Percentiles rank a stretch among this genome's conserved stretches.
These are phyloP conservation scores for Orius insidiosus DNA, from an alignment of 1,140 invertebrate genomes.

Conservation along the genomic window DNA sequence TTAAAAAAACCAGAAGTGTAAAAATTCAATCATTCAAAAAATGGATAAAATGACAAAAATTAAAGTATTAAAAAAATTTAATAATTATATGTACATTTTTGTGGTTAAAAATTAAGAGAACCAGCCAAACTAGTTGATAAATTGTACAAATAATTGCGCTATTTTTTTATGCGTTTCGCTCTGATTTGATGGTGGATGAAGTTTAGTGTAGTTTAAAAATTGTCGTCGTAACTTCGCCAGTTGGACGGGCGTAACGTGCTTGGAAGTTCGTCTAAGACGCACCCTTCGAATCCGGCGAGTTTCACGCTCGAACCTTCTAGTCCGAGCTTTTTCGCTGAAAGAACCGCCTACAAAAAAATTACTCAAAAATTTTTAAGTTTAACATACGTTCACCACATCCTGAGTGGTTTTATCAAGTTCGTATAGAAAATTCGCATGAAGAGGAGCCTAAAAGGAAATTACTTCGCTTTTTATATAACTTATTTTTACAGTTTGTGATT, in stretches of 20 bases:
- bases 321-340: constrained; percentile 41
- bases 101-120: no score
- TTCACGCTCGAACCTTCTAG: constrained; percentile 37
- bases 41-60: no score
- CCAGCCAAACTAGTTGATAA: constrained; percentile 44
- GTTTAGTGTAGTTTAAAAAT: constrained; percentile 80
- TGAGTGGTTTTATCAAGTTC: constrained; percentile 77
- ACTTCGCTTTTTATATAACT: constrained; percentile 12
- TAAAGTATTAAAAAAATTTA: no score
- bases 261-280: constrained; percentile 29
- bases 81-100: no score
- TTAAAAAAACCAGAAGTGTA: no score
- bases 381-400: constrained; percentile 50
- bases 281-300: constrained; percentile 36
- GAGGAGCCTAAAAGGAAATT: constrained; percentile 46
- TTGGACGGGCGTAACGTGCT: constrained; percentile 44
- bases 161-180: constrained; percentile 35
- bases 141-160: constrained; percentile 72
- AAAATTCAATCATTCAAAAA: no score
- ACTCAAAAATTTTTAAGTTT: constrained; percentile 8
- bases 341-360: constrained; percentile 35
- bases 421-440: constrained; percentile 80
- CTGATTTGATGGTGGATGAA: constrained; percentile 47
- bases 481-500: constrained; percentile 68
- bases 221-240: constrained; percentile 65